Conservation (phyloP, 2,888 invertebrate species). For the Cheilosia soror region DNA sequence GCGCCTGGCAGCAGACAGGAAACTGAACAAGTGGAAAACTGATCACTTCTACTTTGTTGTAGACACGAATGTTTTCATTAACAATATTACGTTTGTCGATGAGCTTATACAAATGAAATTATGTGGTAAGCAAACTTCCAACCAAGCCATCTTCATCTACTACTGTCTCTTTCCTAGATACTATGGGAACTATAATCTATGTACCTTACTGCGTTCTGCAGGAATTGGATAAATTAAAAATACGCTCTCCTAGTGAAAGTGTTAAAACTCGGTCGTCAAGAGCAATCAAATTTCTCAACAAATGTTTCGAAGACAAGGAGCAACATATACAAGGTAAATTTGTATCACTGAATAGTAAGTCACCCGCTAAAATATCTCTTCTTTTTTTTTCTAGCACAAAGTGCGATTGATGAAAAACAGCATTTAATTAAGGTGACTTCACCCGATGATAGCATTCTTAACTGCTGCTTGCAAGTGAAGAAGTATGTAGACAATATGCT, state of each 20-base stretch:
- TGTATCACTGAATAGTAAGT: neutral
- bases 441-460: conserved; percentile 85
- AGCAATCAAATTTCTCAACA: conserved; percentile 80
- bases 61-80: conserved; percentile 85
- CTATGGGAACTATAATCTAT: conserved; percentile 81
- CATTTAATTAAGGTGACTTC: conserved; percentile 82
- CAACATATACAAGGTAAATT: conserved; percentile 77
- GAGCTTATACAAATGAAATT: conserved; percentile 80
- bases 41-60: conserved; percentile 83
- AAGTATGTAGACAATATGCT: conserved; percentile 82
- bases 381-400: conserved; percentile 82
- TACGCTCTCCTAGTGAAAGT: conserved; percentile 76
- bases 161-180: conserved; percentile 67
- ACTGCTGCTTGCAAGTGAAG: conserved; percentile 84
- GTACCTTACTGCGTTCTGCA: conserved; percentile 85
- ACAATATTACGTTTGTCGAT: conserved; percentile 82
- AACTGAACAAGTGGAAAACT: conserved; percentile 69
- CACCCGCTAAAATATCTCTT: neutral
- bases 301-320: conserved; percentile 77
- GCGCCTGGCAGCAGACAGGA: conserved; percentile 76
- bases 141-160: neutral
- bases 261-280: conserved; percentile 76
- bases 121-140: conserved; percentile 73
- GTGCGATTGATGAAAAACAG: conserved; percentile 83
- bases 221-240: conserved; percentile 85